Evolutionary conservation across 2,888 invertebrate genomes (phyloP).

Genomic region (Girardia tigrina): DNA sequence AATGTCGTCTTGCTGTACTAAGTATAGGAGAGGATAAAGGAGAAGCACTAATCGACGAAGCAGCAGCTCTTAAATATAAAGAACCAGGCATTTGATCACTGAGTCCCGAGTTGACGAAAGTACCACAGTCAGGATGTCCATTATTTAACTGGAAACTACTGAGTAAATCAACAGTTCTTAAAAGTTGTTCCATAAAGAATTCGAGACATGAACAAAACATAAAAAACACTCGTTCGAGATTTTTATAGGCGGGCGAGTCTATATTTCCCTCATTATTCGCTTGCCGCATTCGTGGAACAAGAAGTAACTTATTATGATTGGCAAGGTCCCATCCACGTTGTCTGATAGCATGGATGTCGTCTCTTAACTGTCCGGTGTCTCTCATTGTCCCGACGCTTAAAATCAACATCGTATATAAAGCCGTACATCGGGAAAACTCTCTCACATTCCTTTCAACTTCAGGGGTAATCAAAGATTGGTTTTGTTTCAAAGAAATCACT

Average conservation of each 20-base stretch:
- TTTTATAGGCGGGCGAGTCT: not conserved
- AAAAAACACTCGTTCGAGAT: conserved; percentile 25
- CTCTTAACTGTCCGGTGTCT: not conserved
- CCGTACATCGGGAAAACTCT: conserved; percentile 25
- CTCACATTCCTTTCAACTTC: conserved; percentile 16
- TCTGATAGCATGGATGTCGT: not conserved
- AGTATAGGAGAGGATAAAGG: conserved; percentile 8
- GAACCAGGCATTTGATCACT: not conserved
- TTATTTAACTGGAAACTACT: conserved; percentile 16
- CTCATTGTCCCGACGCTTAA: conserved; percentile 13
- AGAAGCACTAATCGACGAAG: conserved; percentile 18
- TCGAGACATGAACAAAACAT: conserved; percentile 28
- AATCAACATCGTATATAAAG: conserved; percentile 16
- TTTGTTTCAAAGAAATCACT: not conserved
- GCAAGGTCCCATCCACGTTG: conserved; percentile 8
- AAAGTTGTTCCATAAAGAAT: conserved; percentile 12
- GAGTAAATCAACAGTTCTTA: conserved; percentile 12
- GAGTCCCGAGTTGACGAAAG: not conserved
- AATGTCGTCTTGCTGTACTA: not conserved
- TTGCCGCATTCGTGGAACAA: conserved; percentile 26
- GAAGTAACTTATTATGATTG: not conserved
- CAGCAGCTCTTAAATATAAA: not conserved
- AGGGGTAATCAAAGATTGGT: conserved; percentile 3
- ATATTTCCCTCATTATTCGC: conserved; percentile 4
- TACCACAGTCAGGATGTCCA: conserved; percentile 7